Evolutionary conservation across 1,140 invertebrate genomes (phyloP).

Genomic region (Forficula auricularia): DNA sequence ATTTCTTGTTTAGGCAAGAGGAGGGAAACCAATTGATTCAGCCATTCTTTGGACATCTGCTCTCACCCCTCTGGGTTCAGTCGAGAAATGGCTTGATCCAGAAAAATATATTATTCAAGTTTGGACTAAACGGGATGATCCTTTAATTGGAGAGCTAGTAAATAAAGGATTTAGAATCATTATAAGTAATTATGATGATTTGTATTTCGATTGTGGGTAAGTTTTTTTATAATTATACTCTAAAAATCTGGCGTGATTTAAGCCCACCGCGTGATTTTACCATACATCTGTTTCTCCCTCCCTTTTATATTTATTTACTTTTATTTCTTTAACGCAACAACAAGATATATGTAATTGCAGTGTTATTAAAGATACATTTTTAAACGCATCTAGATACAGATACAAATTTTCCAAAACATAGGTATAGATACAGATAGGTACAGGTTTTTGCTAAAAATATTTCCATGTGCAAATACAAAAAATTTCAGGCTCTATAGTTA

Average conservation of each 20-base stretch:
- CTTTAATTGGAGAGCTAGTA: conserved; percentile 42
- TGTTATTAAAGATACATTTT: no score
- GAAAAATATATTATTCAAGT: conserved; percentile 61
- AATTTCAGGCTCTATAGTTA: no score
- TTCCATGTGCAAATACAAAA: no score
- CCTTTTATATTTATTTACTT: conserved; percentile 1
- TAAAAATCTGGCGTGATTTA: no score
- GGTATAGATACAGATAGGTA: no score
- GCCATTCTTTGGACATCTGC: conserved; percentile 69
- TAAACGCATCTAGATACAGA: no score
- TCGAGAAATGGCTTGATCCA: conserved; percentile 48
- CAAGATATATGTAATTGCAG: background rate
- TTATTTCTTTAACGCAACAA: conserved; percentile 5
- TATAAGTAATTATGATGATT: conserved; percentile 65
- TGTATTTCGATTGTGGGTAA: conserved; percentile 70
- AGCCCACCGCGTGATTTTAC: no score
- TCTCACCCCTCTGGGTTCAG: conserved; percentile 43
- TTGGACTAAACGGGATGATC: conserved; percentile 50
- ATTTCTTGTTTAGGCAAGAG: conserved; percentile 17
- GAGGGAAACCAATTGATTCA: conserved; percentile 18
- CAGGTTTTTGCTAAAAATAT: no score
- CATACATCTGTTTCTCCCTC: background rate
- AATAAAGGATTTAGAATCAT: conserved; percentile 53
- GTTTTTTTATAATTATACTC: conserved; percentile 19
- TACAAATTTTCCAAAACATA: no score